These are phyloP conservation scores for Drosophila anomelani DNA, from an alignment of 2,888 invertebrate species.

Conservation along the genomic window DNA sequence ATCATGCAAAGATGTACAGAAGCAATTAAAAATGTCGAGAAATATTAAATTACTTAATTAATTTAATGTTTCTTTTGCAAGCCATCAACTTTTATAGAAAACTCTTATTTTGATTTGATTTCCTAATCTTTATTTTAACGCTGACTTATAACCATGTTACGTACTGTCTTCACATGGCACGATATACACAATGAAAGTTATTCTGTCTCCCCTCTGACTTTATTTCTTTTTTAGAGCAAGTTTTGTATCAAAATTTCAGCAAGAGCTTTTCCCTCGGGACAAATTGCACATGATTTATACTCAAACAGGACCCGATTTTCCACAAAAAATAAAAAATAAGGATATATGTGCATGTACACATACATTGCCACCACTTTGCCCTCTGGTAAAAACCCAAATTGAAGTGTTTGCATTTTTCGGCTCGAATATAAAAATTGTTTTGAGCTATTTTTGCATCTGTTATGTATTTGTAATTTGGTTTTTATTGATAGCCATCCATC, in stretches of 20 bases:
- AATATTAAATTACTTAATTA: neutral
- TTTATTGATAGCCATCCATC: constrained; percentile 60
- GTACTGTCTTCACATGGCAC: constrained; percentile 28
- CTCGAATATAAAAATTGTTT: constrained; percentile 48
- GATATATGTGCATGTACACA: neutral
- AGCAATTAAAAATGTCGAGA: neutral
- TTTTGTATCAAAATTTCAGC: constrained; percentile 27
- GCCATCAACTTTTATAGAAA: neutral
- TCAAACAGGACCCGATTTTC: constrained; percentile 16
- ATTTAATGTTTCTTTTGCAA: neutral
- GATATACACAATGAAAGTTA: constrained; percentile 52
- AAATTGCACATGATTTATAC: constrained; percentile 35
- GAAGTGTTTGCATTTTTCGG: constrained; percentile 65
- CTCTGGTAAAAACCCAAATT: constrained; percentile 55
- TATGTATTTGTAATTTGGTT: constrained; percentile 69
- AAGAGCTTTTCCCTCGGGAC: constrained; percentile 40
- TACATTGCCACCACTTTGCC: constrained; percentile 1
- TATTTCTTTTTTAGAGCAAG: constrained; percentile 37
- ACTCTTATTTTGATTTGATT: neutral
- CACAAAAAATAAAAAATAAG: neutral
- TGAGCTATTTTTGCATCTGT: constrained; percentile 47
- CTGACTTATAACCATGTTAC: neutral
- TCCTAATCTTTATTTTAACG: neutral
- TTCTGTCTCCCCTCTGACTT: constrained; percentile 19
- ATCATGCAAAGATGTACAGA: neutral